phyloP scores from a whole-genome alignment of 2,888 invertebrate species.

The Polyommatus iphigenia region DNA sequence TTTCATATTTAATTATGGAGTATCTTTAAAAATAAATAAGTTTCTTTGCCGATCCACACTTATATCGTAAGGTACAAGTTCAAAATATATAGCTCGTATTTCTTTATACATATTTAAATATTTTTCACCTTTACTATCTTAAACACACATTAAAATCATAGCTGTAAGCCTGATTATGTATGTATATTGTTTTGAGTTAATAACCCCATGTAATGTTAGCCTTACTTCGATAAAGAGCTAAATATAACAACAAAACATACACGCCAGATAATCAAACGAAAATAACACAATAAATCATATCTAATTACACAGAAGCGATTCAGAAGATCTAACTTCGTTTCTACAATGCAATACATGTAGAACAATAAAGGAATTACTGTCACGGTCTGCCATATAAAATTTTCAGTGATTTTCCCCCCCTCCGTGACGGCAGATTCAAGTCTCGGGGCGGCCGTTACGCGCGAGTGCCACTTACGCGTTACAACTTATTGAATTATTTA shows the following conservation, averaged over 20 bases:
- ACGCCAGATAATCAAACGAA: neutral
- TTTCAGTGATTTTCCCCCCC: slow-evolving; percentile 58
- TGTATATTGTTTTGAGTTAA: too few relatives aligned
- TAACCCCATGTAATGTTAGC: too few relatives aligned
- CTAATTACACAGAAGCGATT: neutral
- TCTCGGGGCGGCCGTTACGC: slow-evolving; percentile 68
- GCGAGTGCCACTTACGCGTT: slow-evolving; percentile 75
- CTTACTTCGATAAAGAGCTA: too few relatives aligned
- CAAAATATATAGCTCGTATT: too few relatives aligned
- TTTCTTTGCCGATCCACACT: neutral
- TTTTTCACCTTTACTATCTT: too few relatives aligned
- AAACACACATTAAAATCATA: too few relatives aligned
- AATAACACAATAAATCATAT: neutral
- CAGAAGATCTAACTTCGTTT: neutral
- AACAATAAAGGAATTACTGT: slow-evolving; percentile 56
- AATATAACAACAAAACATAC: neutral
- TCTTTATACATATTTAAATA: too few relatives aligned
- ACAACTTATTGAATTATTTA: slow-evolving; percentile 77
- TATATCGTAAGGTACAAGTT: neutral
- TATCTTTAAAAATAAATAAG: too few relatives aligned
- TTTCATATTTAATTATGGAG: too few relatives aligned
- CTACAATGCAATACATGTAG: slow-evolving; percentile 33
- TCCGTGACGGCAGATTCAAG: slow-evolving; percentile 54
- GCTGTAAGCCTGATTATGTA: too few relatives aligned
- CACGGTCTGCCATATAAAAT: slow-evolving; percentile 57